Evolutionary conservation across 2,888 invertebrate genomes (phyloP).

Genomic region (Lagria hirta): DNA sequence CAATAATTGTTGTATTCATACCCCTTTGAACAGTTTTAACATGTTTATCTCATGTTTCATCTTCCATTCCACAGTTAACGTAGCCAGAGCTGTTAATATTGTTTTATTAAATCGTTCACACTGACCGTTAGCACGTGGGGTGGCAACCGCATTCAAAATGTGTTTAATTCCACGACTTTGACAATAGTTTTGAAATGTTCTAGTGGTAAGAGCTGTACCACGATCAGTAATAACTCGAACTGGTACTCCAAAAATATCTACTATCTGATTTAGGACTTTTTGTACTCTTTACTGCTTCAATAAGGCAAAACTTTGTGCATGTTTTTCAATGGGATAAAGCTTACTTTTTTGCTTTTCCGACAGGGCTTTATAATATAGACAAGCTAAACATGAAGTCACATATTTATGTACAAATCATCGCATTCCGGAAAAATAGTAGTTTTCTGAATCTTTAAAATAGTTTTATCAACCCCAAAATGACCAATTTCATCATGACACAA

Average conservation of each 20-base stretch:
- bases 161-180: slow-evolving; percentile 19
- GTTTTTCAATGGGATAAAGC: slow-evolving; percentile 38
- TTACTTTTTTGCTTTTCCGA: slow-evolving; percentile 32
- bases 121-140: slow-evolving; percentile 20
- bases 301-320: slow-evolving; percentile 37
- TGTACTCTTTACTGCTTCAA: slow-evolving; percentile 34
- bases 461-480: slow-evolving; percentile 30
- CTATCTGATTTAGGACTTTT: slow-evolving; percentile 23
- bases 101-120: slow-evolving; percentile 18
- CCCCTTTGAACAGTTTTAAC: too few relatives aligned
- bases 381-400: slow-evolving; percentile 39
- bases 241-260: slow-evolving; percentile 35
- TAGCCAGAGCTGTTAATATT: too few relatives aligned
- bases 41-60: too few relatives aligned
- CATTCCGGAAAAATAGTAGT: slow-evolving; percentile 34
- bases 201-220: slow-evolving; percentile 27
- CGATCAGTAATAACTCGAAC: slow-evolving; percentile 21
- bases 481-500: slow-evolving; percentile 32
- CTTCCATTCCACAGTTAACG: too few relatives aligned
- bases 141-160: slow-evolving; percentile 21
- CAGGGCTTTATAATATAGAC: slow-evolving; percentile 34
- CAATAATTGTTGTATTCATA: too few relatives aligned
- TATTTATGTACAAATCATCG: slow-evolving; percentile 38
- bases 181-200: slow-evolving; percentile 22
- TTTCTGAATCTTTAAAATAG: slow-evolving; percentile 22